phyloP scores from a whole-genome alignment of 2,113 vertebrate species.

The Plecturocebus donacophilus region DNA sequence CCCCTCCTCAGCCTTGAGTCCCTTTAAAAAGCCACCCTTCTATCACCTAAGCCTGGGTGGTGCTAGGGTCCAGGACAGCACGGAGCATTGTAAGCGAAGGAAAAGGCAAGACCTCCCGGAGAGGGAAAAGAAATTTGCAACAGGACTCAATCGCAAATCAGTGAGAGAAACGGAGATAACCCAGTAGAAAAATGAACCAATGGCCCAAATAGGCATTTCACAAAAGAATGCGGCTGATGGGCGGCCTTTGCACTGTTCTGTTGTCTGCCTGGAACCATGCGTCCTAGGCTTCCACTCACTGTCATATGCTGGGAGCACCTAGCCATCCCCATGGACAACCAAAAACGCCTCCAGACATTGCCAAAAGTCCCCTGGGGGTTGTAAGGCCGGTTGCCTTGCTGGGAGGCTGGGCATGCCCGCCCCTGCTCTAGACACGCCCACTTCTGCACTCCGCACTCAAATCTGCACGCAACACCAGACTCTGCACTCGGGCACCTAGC shows the following conservation, averaged over 20 bases:
- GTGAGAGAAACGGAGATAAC: not conserved
- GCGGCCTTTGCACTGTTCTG: too few relatives aligned
- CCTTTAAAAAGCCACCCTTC: not conserved
- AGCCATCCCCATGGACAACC: too few relatives aligned
- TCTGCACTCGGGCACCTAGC: too few relatives aligned
- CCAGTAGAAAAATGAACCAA: not conserved
- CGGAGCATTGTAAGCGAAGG: accelerated
- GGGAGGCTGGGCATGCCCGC: too few relatives aligned
- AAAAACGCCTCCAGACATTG: not conserved
- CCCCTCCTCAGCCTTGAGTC: not conserved
- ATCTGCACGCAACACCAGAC: too few relatives aligned
- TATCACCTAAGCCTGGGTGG: not conserved
- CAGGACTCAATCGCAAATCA: not conserved
- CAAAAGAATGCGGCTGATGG: not conserved
- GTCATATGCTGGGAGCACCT: too few relatives aligned
- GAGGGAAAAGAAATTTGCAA: not conserved
- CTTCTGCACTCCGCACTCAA: too few relatives aligned
- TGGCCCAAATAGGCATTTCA: not conserved
- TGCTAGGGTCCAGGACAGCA: not conserved
- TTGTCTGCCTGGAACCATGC: too few relatives aligned
- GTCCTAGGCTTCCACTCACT: too few relatives aligned
- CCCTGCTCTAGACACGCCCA: too few relatives aligned
- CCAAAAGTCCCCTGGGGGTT: not conserved
- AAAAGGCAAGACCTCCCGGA: not conserved
- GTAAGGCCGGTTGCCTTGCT: too few relatives aligned